A percentile compares a stretch with the other conserved stretches of the same genome.
Evolutionary conservation across 2,113 vertebrate genomes (phyloP).

Genomic region (Urocynchramus pylzowi): DNA sequence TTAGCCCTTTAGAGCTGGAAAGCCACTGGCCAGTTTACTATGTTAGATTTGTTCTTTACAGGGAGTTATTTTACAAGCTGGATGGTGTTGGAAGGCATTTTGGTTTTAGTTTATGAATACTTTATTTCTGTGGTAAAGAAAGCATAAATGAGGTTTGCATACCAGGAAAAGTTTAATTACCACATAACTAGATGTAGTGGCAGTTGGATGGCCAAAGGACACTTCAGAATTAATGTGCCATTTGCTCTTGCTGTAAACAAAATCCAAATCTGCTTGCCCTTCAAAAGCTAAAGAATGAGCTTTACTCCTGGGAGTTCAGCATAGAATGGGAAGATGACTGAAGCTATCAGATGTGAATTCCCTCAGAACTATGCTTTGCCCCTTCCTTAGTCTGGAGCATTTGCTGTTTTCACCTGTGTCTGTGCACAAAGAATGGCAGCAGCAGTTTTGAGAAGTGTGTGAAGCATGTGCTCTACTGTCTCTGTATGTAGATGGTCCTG

Average conservation of each 20-base stretch:
- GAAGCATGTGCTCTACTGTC: neutral
- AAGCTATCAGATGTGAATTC: neutral
- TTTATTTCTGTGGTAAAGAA: conserved; percentile 33
- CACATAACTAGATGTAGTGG: neutral
- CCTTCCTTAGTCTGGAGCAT: neutral
- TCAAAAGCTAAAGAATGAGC: neutral
- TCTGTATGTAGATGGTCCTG: neutral
- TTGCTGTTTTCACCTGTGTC: neutral
- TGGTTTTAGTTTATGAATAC: conserved; percentile 10
- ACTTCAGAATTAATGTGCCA: neutral
- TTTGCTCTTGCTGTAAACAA: neutral
- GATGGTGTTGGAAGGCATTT: conserved; percentile 14
- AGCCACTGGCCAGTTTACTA: conserved; percentile 7
- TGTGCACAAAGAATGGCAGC: neutral
- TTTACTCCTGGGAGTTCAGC: neutral
- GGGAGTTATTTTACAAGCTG: conserved; percentile 37
- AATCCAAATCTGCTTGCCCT: neutral
- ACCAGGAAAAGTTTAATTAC: neutral
- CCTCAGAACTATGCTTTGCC: neutral
- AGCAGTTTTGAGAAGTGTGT: neutral
- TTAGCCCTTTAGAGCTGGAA: conserved; percentile 1
- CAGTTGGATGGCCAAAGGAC: neutral
- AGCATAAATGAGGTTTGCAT: neutral
- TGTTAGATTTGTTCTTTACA: conserved; percentile 29
- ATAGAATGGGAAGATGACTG: neutral